Evolutionary conservation across 2,797 vertebrate species (phyloP), one percentile per base, ranked within the genome.

Genomic region (Benthosema pterotum): DNA sequence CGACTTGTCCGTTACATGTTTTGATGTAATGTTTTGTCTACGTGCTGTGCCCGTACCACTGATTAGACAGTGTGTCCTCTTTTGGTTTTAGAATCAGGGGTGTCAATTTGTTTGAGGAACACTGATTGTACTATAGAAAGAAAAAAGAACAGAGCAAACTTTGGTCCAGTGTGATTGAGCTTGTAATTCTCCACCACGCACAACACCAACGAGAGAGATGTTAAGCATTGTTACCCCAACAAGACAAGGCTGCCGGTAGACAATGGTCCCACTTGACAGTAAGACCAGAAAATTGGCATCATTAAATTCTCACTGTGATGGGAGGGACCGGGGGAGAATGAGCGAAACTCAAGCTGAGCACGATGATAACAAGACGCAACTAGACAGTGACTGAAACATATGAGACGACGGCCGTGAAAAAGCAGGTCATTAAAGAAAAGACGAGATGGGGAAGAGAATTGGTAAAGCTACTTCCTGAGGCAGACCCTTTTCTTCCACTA

Each of bases 401-500:
- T 42, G 63, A 73, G 19, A 65, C 42, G 19, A 65, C 42, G 56
- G 72, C 15, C 71, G 52, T 66, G 32, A 38, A 38, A n/a, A 38
- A 38, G 32, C 60, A 75, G 69, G 64, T 75, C 67, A 78, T 77
- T 66, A 77, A 78, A 74, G 50, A 64, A 52, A 59, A 63, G 22
- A 25, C 22, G 22, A 25, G 22, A n/a, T n/a, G n/a, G 15, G 14
- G 32, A 38, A 60, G 19, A 54, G n/a, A 61, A 38, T 42, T 42
- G 8, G 42, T 49, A 55, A 50, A 46, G 80, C 82, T 61, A 60
- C 50, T 67, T 75, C 53, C 74, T 1, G 43, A 18, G 67, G 71
- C 71, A 69, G 64, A 61, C 12, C 63, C 11, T 72, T 77, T 38
- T 83, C 65, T 69, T 72, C 72, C 55, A 65, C 81, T 73, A 65